Base-by-base conservation (phyloP, 2,888 invertebrate genomes). In the Tenthredo distinguenda region DNA sequence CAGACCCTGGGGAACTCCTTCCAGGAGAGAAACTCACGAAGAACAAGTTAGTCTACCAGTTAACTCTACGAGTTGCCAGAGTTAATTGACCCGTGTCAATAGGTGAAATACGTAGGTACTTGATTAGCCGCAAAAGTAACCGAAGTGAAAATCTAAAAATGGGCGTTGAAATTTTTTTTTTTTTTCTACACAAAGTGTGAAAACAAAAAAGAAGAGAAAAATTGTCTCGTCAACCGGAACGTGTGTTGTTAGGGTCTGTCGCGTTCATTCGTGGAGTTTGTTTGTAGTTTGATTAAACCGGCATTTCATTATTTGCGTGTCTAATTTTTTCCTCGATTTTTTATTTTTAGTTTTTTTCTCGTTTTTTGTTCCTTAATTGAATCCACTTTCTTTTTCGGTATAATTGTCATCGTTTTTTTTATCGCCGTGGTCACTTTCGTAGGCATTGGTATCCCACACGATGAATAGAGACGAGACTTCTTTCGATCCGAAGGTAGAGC, bases 81-180 rank as follows among this genome's bases (percentile, higher is more conserved):
- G 81, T 81, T 81, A 81, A 81, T 81, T 81, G 58, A 81, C 81
- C 62, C 81, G 81, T 81, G 81, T 58, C 58, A 81, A 81, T 81
- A 81, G 58, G 62, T 58, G 37, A 62, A 40, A 62, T 21, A 37
- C 79, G 62, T 2, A 62, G 62, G 62, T 62, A 21, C 26, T 7
- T 21, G 26, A 62, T 62, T 62, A 62, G 26, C 62, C 26, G 62
- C 62, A 26, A 62, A 62, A 62, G 12, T 10, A 62, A 12, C 4
- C 26, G 10, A 5, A 26, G 21, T 12, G 26, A 26, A 62, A 62
- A 62, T 21, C 62, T 26, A 12, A 26, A 62, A 62, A 26, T 26
- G 10, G 7, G 26, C 9, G 10, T 62, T 62, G 3, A 0, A 26
- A 21, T 21, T 26, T 62, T 62, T 10, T 9, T 3, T 47, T 47